Percentiles rank a stretch among this genome's conserved stretches.
phyloP scores from a whole-genome alignment of 2,113 vertebrate species.

The Nyctibius bracteatus region DNA sequence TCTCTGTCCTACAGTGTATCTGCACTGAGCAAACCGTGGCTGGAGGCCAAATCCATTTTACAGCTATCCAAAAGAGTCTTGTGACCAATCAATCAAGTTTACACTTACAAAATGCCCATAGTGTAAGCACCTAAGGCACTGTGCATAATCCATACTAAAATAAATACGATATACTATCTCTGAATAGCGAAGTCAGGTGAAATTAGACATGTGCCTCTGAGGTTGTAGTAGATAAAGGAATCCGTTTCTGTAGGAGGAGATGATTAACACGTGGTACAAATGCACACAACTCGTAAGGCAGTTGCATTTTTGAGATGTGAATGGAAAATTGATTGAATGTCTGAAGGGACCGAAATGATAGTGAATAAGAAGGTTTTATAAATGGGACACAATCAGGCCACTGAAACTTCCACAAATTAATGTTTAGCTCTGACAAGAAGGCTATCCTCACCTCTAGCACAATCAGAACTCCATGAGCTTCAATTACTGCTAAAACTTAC shows the following conservation, averaged over 20 bases:
- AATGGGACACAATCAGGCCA: not conserved
- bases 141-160: constrained; percentile 30
- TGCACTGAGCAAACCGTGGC: constrained; percentile 25
- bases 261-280: not conserved
- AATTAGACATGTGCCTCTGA: constrained; percentile 40
- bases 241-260: not conserved
- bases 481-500: not conserved
- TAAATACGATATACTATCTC: not conserved
- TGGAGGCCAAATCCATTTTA: constrained; percentile 66
- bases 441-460: not conserved
- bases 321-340: constrained; percentile 16
- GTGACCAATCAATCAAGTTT: constrained; percentile 63
- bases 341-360: not conserved
- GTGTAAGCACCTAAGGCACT: constrained; percentile 14
- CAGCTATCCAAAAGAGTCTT: constrained; percentile 55
- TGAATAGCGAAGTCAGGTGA: constrained; percentile 25
- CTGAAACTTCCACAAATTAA: not conserved
- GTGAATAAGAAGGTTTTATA: not conserved
- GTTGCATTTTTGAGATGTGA: not conserved
- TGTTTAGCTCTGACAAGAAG: not conserved
- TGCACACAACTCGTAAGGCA: not conserved
- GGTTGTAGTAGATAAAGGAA: constrained; percentile 6
- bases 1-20: constrained; percentile 24
- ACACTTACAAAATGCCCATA: constrained; percentile 23
- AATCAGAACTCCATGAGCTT: not conserved